Evolutionary conservation across 2,888 invertebrate genomes (phyloP), one percentile per base, ranked within the genome.

Genomic region (Drosophila paramelanica): DNA sequence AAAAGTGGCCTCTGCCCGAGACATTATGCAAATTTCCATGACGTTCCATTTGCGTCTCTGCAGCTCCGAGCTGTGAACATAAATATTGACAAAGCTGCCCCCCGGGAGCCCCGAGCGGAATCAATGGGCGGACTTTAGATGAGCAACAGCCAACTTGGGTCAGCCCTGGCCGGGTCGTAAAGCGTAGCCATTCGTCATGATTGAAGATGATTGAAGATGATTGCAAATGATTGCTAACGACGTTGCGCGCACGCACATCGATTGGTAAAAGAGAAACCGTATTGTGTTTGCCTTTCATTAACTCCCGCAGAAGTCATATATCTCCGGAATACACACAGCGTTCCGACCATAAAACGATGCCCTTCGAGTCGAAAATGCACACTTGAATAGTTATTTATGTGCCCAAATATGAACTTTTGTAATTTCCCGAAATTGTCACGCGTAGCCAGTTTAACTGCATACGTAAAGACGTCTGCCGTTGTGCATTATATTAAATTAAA

Each of bases 11-110:
- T 45, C 41, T 59, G 59, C 58, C 77, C 73, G 8, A 25, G 55
- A 41, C 64, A 76, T 59, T 87, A 82, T 84, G 81, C 71, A 87
- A 87, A 84, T 87, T 81, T 69, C 38, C 38, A 49, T 20, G 58
- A 53, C 33, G 42, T 64, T 58, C 56, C 73, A 73, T 77, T 76
- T 50, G 59, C 53, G 27, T 42, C 55, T 47, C 27, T n/a, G 27
- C 36, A 11, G 33, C 27, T 41, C 41, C 65, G n/a, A 51, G 58
- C 59, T 68, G 51, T 31, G 61, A 69, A 66, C 64, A 56, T 68
- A 76, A 73, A 73, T 73, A 75, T 75, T 83, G 81, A 80, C 86
- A 73, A 62, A 82, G 70, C 70, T 59, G 10, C 10, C 25, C 20
- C 33, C 8, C n/a, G 33, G n/a, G 20, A 5, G 7, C 25, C 6